Evolutionary conservation across 2,113 vertebrate genomes (phyloP).

Genomic region (Rhizomys pruinosus): DNA sequence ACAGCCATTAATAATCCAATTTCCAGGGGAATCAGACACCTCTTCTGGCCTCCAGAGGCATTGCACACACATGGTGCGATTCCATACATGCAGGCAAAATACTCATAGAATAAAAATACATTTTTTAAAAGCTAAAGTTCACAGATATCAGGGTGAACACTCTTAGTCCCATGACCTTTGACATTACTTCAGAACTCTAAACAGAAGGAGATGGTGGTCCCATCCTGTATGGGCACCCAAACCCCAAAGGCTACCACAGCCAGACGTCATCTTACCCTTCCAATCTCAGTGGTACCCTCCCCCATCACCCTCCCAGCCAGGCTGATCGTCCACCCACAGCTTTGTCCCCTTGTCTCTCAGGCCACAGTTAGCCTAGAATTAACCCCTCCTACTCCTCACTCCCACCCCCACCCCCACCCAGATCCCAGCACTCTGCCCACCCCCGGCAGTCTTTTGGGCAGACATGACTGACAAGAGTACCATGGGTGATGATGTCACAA

Average conservation of each 20-base stretch:
- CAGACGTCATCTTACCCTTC: not conserved
- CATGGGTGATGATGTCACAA: constrained; percentile 89
- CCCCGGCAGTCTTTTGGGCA: constrained; percentile 76
- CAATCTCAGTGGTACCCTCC: not conserved
- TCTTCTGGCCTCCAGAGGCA: no score
- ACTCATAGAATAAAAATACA: not conserved
- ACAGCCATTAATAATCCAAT: no score
- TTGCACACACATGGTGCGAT: no score
- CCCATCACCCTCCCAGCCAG: not conserved
- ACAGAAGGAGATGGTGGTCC: not conserved
- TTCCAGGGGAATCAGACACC: no score
- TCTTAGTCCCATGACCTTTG: constrained; percentile 7
- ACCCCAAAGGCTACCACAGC: not conserved
- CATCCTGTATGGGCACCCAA: not conserved
- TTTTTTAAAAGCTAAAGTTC: constrained; percentile 48
- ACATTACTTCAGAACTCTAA: constrained; percentile 1
- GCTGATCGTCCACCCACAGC: not conserved
- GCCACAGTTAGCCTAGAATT: constrained; percentile 66
- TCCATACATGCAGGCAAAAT: no score
- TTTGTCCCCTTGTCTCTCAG: constrained; percentile 74
- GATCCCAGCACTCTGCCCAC: constrained; percentile 33
- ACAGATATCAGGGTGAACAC: not conserved
- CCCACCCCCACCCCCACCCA: not conserved
- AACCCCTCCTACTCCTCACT: constrained; percentile 56
- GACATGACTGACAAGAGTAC: constrained; percentile 83